phyloP scores from a whole-genome alignment of 1,140 invertebrate genomes.

The Limonius californicus region DNA sequence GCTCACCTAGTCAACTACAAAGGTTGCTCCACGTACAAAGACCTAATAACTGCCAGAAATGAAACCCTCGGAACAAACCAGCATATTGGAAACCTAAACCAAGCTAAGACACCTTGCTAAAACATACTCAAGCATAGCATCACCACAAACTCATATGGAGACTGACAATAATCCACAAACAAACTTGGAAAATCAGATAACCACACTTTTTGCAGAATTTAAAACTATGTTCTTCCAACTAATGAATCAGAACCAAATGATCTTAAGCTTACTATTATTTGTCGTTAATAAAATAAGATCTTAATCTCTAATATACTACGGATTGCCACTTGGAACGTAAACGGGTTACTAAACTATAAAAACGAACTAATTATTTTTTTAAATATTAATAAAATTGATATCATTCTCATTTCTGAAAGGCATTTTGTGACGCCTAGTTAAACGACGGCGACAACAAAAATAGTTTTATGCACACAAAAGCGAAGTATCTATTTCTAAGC shows the following conservation, averaged over 20 bases:
- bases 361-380: neutral
- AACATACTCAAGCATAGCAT: neutral
- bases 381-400: conserved; percentile 9
- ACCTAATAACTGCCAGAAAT: neutral
- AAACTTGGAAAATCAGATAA: neutral
- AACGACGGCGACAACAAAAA: no score
- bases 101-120: neutral
- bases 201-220: neutral
- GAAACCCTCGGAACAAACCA: neutral
- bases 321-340: neutral
- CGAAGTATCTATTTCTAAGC: no score
- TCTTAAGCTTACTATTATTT: neutral
- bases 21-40: conserved; percentile 23
- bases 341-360: conserved; percentile 6
- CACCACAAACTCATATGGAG: neutral
- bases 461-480: no score
- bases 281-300: neutral
- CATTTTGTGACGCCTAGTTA: no score
- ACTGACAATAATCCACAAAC: neutral
- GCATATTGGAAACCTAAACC: neutral
- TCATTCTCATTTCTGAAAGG: neutral
- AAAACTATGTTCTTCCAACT: neutral
- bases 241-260: neutral
- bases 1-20: conserved; percentile 45
- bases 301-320: neutral